Conservation (phyloP, 2,888 invertebrate species). For the Pristionchus arcanus region DNA sequence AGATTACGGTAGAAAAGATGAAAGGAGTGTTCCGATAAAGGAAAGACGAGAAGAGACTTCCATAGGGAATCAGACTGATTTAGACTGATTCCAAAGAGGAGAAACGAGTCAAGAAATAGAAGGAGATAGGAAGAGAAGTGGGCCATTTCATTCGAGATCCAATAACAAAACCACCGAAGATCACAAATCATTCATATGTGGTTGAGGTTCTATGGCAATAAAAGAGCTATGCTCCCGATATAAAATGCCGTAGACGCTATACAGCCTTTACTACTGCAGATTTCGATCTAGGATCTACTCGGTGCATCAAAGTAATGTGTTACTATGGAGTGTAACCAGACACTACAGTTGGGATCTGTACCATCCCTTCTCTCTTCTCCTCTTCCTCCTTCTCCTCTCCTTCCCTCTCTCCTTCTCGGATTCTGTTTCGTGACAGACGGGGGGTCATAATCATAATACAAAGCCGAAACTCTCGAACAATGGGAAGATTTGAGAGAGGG, state of each 20-base stretch:
- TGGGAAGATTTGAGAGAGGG: neutral
- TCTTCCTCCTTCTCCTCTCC: neutral
- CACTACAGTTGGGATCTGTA: constrained; percentile 20
- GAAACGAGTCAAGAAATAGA: neutral
- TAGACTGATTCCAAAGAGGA: constrained; percentile 42
- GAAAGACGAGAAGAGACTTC: neutral
- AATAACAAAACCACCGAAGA: neutral
- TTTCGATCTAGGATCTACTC: neutral
- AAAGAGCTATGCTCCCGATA: neutral
- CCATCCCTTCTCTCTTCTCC: neutral
- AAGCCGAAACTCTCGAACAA: constrained; percentile 43
- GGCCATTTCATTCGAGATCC: neutral
- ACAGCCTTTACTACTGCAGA: neutral
- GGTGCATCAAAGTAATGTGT: neutral
- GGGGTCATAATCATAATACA: constrained; percentile 35
- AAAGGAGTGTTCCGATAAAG: constrained; percentile 29
- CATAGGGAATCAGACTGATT: constrained; percentile 46
- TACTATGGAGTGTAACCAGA: neutral
- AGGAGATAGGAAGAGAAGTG: neutral
- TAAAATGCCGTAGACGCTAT: neutral
- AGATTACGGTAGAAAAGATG: constrained; percentile 42
- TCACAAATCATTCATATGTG: too few relatives aligned
- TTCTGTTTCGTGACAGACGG: constrained; percentile 41
- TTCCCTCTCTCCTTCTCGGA: neutral
- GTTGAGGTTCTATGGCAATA: too few relatives aligned